phyloP scores from a whole-genome alignment of 2,113 vertebrate genomes.

The Pimephales promelas region DNA sequence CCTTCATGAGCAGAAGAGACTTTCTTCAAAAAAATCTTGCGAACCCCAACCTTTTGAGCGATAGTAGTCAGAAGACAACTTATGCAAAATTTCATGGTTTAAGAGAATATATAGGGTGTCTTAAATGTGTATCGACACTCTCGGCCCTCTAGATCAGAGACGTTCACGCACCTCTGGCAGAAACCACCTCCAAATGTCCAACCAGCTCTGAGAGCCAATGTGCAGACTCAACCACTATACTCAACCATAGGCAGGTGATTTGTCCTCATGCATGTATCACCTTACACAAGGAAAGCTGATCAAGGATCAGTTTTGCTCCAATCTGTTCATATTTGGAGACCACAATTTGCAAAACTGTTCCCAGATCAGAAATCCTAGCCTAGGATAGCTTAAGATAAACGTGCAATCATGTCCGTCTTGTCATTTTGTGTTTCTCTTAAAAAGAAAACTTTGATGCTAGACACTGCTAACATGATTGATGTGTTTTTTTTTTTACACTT shows the following conservation, averaged over 20 bases:
- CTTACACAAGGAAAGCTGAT: slow-evolving; percentile 48
- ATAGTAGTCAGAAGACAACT: background rate
- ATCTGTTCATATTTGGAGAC: slow-evolving; percentile 16
- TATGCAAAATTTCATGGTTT: background rate
- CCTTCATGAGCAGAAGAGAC: background rate
- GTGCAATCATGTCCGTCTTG: background rate
- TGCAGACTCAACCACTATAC: slow-evolving; percentile 60
- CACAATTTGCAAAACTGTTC: slow-evolving; percentile 41
- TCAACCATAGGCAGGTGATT: slow-evolving; percentile 70
- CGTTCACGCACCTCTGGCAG: slow-evolving; percentile 63
- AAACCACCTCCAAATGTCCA: slow-evolving; percentile 67
- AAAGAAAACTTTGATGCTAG: background rate
- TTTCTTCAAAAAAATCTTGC: background rate
- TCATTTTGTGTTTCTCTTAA: background rate
- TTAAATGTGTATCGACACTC: slow-evolving; percentile 71
- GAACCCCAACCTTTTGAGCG: background rate
- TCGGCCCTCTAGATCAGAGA: slow-evolving; percentile 79
- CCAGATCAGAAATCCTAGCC: slow-evolving; percentile 46
- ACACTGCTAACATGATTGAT: background rate
- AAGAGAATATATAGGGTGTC: slow-evolving; percentile 43
- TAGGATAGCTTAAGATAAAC: background rate
- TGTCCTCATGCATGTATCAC: slow-evolving; percentile 58
- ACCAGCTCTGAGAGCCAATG: slow-evolving; percentile 77
- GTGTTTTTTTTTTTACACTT: background rate
- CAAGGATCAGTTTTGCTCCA: slow-evolving; percentile 38